Percentiles rank a stretch among this genome's conserved stretches.
Evolutionary conservation across 2,113 vertebrate species (phyloP).

Genomic region (Tragelaphus buxtoni): DNA sequence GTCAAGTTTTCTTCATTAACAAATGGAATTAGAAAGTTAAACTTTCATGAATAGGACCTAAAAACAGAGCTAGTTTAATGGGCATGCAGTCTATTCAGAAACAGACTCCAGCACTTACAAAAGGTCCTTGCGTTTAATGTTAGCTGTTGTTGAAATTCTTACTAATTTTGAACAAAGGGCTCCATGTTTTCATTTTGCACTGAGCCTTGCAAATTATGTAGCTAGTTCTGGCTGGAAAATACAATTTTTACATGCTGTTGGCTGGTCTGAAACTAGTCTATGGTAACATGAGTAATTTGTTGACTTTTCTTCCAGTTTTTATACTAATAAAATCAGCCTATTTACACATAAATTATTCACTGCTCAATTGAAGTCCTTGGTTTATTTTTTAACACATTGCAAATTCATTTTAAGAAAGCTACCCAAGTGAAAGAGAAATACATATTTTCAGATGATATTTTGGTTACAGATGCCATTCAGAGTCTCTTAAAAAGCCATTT

Average conservation of each 20-base stretch:
- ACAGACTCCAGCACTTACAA: background rate
- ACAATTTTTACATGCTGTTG: background rate
- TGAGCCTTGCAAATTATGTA: background rate
- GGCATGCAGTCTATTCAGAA: too few species aligned
- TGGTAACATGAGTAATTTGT: background rate
- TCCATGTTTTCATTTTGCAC: background rate
- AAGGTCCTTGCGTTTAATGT: background rate
- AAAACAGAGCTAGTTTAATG: background rate
- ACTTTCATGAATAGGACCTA: background rate
- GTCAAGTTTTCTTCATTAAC: background rate
- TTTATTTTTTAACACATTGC: background rate
- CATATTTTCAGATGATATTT: background rate
- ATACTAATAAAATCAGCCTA: background rate
- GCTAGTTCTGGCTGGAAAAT: background rate
- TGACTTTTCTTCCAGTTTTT: background rate
- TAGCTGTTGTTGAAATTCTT: background rate
- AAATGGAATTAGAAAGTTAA: background rate
- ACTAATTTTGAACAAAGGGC: background rate
- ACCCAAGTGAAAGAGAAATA: background rate
- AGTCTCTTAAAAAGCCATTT: background rate
- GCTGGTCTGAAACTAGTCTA: background rate
- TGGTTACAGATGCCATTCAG: background rate
- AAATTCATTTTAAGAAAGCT: constrained; percentile 18
- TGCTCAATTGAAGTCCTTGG: background rate
- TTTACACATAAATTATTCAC: constrained; percentile 37